A percentile compares a stretch with the other conserved stretches of the same genome.
These are phyloP conservation scores for Tetranychus piercei DNA, from an alignment of 2,888 invertebrate genomes.

Conservation along the genomic window DNA sequence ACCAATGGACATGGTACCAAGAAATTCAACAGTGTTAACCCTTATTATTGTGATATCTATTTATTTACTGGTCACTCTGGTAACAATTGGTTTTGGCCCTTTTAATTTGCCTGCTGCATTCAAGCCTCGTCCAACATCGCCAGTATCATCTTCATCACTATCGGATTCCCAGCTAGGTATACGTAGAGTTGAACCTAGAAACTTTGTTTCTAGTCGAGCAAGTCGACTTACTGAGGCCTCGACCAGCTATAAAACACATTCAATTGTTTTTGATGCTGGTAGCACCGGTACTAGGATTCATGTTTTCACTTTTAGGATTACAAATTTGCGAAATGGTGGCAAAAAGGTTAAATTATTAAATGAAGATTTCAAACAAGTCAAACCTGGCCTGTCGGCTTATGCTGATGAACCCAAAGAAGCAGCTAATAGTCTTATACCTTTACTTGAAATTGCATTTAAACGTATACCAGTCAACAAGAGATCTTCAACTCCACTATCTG, in stretches of 20 bases:
- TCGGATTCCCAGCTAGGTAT: background rate
- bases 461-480: conserved; percentile 58
- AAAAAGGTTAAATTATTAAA: conserved; percentile 54
- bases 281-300: conserved; percentile 63
- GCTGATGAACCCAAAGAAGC: conserved; percentile 58
- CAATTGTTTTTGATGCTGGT: conserved; percentile 79
- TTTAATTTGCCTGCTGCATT: background rate
- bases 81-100: background rate
- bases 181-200: background rate
- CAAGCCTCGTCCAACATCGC: background rate
- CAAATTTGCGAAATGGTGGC: conserved; percentile 30
- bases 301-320: conserved; percentile 31
- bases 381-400: conserved; percentile 77
- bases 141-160: background rate
- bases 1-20: background rate
- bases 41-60: background rate
- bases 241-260: conserved; percentile 36
- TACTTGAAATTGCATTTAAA: conserved; percentile 55
- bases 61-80: background rate
- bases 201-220: background rate
- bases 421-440: conserved; percentile 49
- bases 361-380: conserved; percentile 61
- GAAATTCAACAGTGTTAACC: background rate
- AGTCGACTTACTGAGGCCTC: background rate
- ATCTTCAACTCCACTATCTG: conserved; percentile 54